Percentiles rank a stretch among this genome's conserved stretches.
Conservation (phyloP, 2,888 invertebrate species). For the Eudemis profundana region DNA sequence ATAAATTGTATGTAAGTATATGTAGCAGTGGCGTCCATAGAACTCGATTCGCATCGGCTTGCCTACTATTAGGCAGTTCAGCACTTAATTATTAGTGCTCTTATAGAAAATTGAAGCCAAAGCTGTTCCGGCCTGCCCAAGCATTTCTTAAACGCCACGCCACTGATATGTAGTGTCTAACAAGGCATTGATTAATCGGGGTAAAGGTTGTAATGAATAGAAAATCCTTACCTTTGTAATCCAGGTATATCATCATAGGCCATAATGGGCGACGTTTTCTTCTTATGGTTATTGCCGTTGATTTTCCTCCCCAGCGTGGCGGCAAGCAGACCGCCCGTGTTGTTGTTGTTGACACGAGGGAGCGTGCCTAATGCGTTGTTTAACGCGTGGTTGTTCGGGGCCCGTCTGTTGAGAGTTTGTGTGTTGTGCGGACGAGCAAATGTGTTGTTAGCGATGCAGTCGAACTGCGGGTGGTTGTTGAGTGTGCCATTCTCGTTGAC, state of each 20-base stretch:
- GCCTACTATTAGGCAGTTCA: too few relatives aligned
- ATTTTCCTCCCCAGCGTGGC: constrained; percentile 80
- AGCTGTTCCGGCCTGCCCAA: too few relatives aligned
- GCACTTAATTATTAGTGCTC: too few relatives aligned
- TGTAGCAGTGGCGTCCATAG: too few relatives aligned
- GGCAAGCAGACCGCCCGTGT: constrained; percentile 66
- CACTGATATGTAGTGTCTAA: too few relatives aligned
- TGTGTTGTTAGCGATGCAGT: constrained; percentile 64
- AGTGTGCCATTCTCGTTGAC: constrained; percentile 80
- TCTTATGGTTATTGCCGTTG: constrained; percentile 82
- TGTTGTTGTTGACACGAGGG: constrained; percentile 75
- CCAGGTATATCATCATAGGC: constrained; percentile 87
- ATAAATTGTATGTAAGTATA: too few relatives aligned
- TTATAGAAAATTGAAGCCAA: too few relatives aligned
- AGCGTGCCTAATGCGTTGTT: constrained; percentile 78
- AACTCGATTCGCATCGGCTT: too few relatives aligned
- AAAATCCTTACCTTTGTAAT: constrained; percentile 67
- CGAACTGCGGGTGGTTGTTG: constrained; percentile 68
- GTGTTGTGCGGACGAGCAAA: constrained; percentile 69
- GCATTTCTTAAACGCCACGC: too few relatives aligned
- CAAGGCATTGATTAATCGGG: background rate
- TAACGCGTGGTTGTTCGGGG: constrained; percentile 70
- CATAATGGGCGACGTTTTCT: constrained; percentile 81
- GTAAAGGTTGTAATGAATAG: constrained; percentile 11
- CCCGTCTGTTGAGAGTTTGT: constrained; percentile 75